A percentile compares a stretch with the other conserved stretches of the same genome.
Conservation (phyloP, 2,113 vertebrate species). For the Hippocampus abdominalis region DNA sequence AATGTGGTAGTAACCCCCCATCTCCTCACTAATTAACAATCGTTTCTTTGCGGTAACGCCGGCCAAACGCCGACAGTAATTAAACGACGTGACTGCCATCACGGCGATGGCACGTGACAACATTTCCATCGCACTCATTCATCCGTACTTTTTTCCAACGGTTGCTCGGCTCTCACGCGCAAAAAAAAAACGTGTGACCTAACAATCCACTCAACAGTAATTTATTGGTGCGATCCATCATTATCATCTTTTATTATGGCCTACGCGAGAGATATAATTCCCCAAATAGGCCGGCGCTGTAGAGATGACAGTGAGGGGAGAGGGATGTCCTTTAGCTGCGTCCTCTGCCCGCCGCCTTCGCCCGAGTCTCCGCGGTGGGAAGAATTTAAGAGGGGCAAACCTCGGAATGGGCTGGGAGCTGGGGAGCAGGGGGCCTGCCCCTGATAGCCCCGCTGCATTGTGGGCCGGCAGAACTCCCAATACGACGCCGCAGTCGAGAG, state of each 20-base stretch:
- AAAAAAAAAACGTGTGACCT: slow-evolving; percentile 48
- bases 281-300: slow-evolving; percentile 61
- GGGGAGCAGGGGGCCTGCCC: slow-evolving; percentile 45
- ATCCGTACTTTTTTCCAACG: slow-evolving; percentile 1
- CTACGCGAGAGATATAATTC: slow-evolving; percentile 70
- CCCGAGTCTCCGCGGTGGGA: slow-evolving; percentile 48
- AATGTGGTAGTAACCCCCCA: too few species aligned
- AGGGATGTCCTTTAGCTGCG: slow-evolving; percentile 72
- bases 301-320: slow-evolving; percentile 65
- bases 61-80: not conserved
- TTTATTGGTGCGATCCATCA: slow-evolving; percentile 74
- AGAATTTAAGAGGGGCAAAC: slow-evolving; percentile 42
- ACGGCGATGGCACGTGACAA: not conserved
- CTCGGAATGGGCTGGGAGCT: slow-evolving; percentile 47
- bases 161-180: slow-evolving; percentile 49
- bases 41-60: not conserved
- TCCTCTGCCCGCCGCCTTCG: slow-evolving; percentile 64
- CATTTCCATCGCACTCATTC: not conserved
- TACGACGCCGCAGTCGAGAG: slow-evolving; percentile 53
- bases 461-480: slow-evolving; percentile 75
- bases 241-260: slow-evolving; percentile 77
- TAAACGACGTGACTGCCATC: not conserved
- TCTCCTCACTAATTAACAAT: too few species aligned
- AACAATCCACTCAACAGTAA: slow-evolving; percentile 72
- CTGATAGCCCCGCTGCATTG: slow-evolving; percentile 58